Evolutionary conservation across 2,888 invertebrate species (phyloP).

Genomic region (Caenorhabditis virilis): DNA sequence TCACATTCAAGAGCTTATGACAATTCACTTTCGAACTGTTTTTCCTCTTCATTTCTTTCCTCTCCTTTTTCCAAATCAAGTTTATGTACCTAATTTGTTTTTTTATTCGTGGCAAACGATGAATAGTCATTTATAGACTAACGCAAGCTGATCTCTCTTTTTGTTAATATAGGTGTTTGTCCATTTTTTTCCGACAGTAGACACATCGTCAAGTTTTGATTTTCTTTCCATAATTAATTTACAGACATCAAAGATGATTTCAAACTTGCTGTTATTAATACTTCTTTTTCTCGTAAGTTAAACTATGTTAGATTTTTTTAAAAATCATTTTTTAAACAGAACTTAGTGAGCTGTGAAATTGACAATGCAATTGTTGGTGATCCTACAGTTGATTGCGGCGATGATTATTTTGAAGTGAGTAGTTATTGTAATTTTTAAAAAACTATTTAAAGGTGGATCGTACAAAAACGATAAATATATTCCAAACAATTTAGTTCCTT

Average conservation of each 20-base stretch:
- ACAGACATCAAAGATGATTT: too few species aligned
- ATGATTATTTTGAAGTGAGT: slow-evolving; percentile 49
- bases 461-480: too few species aligned
- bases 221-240: background rate
- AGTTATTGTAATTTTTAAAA: too few species aligned
- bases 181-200: background rate
- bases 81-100: too few species aligned
- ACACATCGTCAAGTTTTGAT: background rate
- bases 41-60: background rate
- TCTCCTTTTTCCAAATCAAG: too few species aligned
- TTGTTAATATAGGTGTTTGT: background rate
- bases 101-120: too few species aligned
- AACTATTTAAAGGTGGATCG: too few species aligned
- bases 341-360: slow-evolving; percentile 27
- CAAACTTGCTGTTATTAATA: too few species aligned
- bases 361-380: slow-evolving; percentile 60
- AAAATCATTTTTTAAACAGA: too few species aligned
- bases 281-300: background rate
- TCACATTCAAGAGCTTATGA: background rate
- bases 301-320: background rate
- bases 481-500: too few species aligned
- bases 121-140: too few species aligned
- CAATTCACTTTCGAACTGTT: background rate
- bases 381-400: slow-evolving; percentile 63
- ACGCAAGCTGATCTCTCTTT: background rate